These are phyloP conservation scores for Crax fasciolata DNA, from an alignment of 2,797 vertebrate genomes.

Conservation along the genomic window DNA sequence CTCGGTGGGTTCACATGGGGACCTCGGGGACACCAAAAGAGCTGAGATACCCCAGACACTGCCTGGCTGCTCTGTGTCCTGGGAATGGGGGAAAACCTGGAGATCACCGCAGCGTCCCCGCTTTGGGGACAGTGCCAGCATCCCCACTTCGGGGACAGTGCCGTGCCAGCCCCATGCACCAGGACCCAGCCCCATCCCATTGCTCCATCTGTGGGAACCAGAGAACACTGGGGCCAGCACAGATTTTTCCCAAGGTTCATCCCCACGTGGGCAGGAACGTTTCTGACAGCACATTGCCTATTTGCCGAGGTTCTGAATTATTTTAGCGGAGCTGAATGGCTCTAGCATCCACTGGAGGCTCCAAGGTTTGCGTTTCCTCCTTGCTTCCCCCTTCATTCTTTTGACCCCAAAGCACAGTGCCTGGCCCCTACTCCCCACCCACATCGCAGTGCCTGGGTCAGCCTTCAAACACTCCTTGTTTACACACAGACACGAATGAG, in stretches of 20 bases:
- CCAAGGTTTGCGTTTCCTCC: background rate
- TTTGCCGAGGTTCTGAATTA: background rate
- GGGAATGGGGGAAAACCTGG: background rate
- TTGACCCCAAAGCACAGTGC: background rate
- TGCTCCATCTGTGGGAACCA: background rate
- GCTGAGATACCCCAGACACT: fast-evolving
- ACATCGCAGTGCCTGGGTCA: background rate
- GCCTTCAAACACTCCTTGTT: background rate
- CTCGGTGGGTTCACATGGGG: fast-evolving
- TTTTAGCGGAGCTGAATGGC: background rate
- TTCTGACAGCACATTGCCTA: background rate
- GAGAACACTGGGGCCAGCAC: background rate
- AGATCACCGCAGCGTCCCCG: background rate
- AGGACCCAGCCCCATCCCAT: background rate
- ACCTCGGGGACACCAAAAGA: background rate
- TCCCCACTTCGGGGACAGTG: background rate
- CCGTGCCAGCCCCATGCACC: background rate
- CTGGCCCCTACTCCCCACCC: background rate
- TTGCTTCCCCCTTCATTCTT: background rate
- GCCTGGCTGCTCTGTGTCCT: background rate
- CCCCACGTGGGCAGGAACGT: background rate
- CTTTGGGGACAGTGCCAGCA: background rate
- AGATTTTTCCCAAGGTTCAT: background rate
- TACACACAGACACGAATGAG: background rate
- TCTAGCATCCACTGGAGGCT: background rate